Evolutionary conservation across 2,888 invertebrate species (phyloP).

Genomic region (Lepidonotus clava): DNA sequence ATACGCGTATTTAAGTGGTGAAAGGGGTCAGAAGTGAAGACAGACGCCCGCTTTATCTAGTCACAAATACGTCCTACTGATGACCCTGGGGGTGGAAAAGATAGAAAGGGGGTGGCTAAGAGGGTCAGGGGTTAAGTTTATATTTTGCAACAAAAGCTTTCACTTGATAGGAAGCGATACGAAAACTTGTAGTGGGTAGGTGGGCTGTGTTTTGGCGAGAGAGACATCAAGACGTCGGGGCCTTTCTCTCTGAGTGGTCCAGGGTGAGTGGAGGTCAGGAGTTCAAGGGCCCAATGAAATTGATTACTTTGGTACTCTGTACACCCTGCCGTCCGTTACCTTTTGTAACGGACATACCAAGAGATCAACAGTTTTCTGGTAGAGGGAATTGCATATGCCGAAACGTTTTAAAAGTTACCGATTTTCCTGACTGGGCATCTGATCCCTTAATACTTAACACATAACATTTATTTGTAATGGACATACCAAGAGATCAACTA

Average conservation of each 20-base stretch:
- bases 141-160: conserved; percentile 21
- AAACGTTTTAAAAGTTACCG: no score
- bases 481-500: no score
- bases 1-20: conserved; percentile 14
- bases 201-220: neutral
- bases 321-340: conserved; percentile 1
- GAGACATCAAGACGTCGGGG: neutral
- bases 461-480: no score
- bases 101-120: neutral
- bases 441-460: no score
- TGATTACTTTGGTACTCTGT: neutral
- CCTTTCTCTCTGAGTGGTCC: neutral
- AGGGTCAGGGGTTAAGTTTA: conserved; percentile 36
- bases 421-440: no score
- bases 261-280: neutral
- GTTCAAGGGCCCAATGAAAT: conserved; percentile 37
- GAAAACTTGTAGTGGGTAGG: neutral
- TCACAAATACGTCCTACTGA: neutral
- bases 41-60: neutral
- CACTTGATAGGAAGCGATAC: neutral
- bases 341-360: no score
- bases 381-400: no score
- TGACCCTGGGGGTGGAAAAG: neutral
- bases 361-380: no score
- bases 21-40: neutral